Evolutionary conservation across 1,140 invertebrate genomes (phyloP).

Genomic region (Tetramorium parvispinum): DNA sequence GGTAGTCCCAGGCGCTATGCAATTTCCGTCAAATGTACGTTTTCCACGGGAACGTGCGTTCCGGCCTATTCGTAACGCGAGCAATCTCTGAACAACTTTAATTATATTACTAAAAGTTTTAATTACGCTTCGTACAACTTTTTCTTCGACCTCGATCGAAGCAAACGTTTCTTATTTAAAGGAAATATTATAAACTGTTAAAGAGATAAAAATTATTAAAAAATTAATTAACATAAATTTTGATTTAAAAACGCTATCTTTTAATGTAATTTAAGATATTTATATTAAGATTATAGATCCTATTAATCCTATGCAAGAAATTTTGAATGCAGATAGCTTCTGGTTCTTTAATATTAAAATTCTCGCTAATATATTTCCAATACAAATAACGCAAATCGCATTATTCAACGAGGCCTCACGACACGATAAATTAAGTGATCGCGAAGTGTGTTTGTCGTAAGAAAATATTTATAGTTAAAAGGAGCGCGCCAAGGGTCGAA

Average conservation of each 20-base stretch:
- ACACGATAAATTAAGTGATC: neutral
- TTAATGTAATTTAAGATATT: neutral
- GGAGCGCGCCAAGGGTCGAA: neutral
- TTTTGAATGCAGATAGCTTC: neutral
- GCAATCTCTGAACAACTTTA: neutral
- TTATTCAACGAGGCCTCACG: neutral
- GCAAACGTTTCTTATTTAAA: neutral
- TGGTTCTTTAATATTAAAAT: neutral
- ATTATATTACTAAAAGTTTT: neutral
- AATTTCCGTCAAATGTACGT: neutral
- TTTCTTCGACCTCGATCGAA: neutral
- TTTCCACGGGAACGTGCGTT: neutral
- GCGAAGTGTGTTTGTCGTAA: neutral
- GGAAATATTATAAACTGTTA: neutral
- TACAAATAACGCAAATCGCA: neutral
- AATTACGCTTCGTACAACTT: neutral
- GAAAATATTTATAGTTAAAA: neutral
- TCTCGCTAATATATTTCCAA: neutral
- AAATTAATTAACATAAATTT: neutral
- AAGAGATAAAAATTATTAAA: neutral
- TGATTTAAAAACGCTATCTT: neutral
- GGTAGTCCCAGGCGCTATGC: neutral
- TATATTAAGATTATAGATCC: neutral
- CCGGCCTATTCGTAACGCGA: neutral
- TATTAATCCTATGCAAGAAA: neutral